phyloP scores from a whole-genome alignment of 2,888 invertebrate species.

The Zygothrica quintamaculata region DNA sequence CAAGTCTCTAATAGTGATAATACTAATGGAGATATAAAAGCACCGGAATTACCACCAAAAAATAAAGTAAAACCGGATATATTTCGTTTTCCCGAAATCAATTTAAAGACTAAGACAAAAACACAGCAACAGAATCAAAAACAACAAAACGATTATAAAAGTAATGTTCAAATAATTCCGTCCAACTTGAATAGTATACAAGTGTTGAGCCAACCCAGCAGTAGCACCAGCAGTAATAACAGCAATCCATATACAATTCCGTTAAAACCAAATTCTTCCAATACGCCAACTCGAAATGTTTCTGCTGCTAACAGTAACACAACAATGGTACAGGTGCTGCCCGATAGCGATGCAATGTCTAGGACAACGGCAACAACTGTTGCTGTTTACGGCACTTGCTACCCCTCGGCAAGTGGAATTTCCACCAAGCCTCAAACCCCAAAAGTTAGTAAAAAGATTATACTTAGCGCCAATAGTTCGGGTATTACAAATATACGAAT shows the following conservation, averaged over 20 bases:
- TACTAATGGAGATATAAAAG: slow-evolving; percentile 51
- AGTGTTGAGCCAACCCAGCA: slow-evolving; percentile 66
- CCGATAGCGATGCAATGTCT: slow-evolving; percentile 54
- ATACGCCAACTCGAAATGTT: slow-evolving; percentile 42
- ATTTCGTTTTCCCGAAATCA: slow-evolving; percentile 82
- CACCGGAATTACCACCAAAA: slow-evolving; percentile 75
- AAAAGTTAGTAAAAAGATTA: slow-evolving; percentile 82
- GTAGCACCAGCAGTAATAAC: slow-evolving; percentile 43
- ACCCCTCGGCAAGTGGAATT: slow-evolving; percentile 45
- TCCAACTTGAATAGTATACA: slow-evolving; percentile 84
- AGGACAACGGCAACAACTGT: slow-evolving; percentile 42
- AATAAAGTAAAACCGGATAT: slow-evolving; percentile 75
- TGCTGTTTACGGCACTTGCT: slow-evolving; percentile 70
- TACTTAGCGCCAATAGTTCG: slow-evolving; percentile 82
- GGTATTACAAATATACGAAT: slow-evolving; percentile 83
- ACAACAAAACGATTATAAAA: slow-evolving; percentile 80
- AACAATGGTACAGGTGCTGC: slow-evolving; percentile 82
- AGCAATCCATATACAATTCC: slow-evolving; percentile 81
- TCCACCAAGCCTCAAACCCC: slow-evolving; percentile 65
- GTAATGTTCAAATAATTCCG: slow-evolving; percentile 85
- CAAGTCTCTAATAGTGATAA: slow-evolving; percentile 85
- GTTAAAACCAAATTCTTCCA: slow-evolving; percentile 66
- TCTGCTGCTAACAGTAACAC: slow-evolving; percentile 65
- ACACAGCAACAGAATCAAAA: slow-evolving; percentile 28
- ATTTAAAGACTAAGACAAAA: slow-evolving; percentile 45